Evolutionary conservation across 2,888 invertebrate species (phyloP).

Genomic region (Dyspetes luteomarginatus): DNA sequence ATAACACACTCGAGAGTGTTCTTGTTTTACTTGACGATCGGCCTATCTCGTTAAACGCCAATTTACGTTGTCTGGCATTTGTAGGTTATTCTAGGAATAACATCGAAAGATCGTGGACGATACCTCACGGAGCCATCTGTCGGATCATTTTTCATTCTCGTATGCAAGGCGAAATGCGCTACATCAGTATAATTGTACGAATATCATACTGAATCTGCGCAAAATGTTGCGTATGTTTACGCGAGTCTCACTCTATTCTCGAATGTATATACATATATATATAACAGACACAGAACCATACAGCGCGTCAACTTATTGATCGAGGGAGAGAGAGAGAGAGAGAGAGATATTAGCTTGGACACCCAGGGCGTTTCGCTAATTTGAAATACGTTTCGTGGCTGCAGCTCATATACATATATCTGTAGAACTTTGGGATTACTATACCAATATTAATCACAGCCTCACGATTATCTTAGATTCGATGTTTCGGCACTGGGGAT

Average conservation of each 20-base stretch:
- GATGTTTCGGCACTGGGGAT: constrained; percentile 5
- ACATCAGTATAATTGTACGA: background rate
- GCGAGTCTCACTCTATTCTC: background rate
- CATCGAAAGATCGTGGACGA: background rate
- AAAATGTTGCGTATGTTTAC: constrained; percentile 14
- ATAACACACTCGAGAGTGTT: constrained; percentile 10
- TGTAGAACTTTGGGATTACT: constrained; percentile 7
- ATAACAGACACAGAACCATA: constrained; percentile 18
- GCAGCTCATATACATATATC: constrained; percentile 9
- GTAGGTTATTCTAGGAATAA: constrained; percentile 17
- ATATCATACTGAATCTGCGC: background rate
- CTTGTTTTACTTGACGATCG: constrained; percentile 28
- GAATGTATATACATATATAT: too few relatives aligned
- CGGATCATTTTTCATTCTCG: background rate
- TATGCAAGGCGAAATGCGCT: background rate
- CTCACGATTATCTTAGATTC: constrained; percentile 11
- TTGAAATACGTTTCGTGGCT: constrained; percentile 46
- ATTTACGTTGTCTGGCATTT: constrained; percentile 12
- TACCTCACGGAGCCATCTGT: background rate
- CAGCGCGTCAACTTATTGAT: constrained; percentile 54
- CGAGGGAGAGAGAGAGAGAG: constrained; percentile 43
- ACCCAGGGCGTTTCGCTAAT: constrained; percentile 51
- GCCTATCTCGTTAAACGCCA: constrained; percentile 13
- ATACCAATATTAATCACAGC: constrained; percentile 20
- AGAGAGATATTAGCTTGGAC: constrained; percentile 37